These are phyloP conservation scores for Athene noctua DNA, from an alignment of 2,113 vertebrate species.

Conservation along the genomic window DNA sequence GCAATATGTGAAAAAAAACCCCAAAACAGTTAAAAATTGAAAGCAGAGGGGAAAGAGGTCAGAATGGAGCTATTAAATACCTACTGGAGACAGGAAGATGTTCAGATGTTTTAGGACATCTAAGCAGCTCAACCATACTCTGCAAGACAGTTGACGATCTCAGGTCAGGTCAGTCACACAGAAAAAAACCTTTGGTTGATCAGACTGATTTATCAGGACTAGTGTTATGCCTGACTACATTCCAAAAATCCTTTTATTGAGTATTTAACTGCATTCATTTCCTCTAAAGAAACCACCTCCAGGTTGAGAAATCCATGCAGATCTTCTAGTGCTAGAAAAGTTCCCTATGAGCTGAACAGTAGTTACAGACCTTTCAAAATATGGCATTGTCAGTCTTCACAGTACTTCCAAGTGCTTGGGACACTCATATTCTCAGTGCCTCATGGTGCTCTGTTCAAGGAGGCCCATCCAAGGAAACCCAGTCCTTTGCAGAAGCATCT, in stretches of 20 bases:
- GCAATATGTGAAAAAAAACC: neutral
- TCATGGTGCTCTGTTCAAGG: rapidly evolving
- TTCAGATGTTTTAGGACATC: neutral
- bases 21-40: neutral
- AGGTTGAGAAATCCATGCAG: neutral
- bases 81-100: neutral
- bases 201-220: neutral
- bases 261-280: neutral
- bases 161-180: neutral
- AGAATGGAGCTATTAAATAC: neutral
- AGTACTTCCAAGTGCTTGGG: neutral
- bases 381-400: neutral
- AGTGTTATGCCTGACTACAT: neutral
- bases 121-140: neutral
- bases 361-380: neutral
- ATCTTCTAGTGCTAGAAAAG: neutral
- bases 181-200: neutral
- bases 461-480: neutral
- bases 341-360: neutral
- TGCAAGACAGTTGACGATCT: neutral
- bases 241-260: neutral
- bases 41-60: neutral
- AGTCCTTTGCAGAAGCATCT: neutral
- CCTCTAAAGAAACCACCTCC: neutral
- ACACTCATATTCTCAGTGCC: neutral